Evolutionary conservation across 1,140 invertebrate genomes (phyloP).

Genomic region (Drosophila equinoxialis): DNA sequence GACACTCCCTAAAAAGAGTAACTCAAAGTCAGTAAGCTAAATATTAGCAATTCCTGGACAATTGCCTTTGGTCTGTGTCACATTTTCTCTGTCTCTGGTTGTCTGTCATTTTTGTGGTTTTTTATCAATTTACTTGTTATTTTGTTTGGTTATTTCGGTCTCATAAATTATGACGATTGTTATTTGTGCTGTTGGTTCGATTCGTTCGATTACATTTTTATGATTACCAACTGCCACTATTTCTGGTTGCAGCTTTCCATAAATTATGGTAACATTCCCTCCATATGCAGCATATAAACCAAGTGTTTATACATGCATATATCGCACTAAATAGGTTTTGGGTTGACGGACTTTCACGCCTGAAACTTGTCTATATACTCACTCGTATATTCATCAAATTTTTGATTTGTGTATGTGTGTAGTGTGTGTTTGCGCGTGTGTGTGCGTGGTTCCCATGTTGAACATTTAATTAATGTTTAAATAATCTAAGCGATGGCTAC

Average conservation of each 20-base stretch:
- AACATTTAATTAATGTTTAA: constrained; percentile 66
- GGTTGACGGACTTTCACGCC: constrained; percentile 37
- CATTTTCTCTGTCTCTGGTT: constrained; percentile 17
- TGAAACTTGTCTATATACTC: constrained; percentile 17
- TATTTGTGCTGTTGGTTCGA: constrained; percentile 35
- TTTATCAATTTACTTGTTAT: constrained; percentile 71
- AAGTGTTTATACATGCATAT: background rate
- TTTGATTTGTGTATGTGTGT: constrained; percentile 8
- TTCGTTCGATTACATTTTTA: constrained; percentile 26
- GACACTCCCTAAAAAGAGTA: background rate
- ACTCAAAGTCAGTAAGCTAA: background rate
- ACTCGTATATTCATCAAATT: constrained; percentile 15
- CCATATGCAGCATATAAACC: background rate
- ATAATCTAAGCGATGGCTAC: constrained; percentile 45
- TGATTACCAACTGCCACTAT: constrained; percentile 64
- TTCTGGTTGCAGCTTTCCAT: constrained; percentile 57
- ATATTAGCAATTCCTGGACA: background rate
- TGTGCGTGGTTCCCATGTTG: constrained; percentile 41
- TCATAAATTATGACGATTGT: constrained; percentile 76
- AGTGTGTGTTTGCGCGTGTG: background rate
- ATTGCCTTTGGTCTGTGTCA: constrained; percentile 37
- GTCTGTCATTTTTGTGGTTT: constrained; percentile 59
- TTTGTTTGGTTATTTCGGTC: constrained; percentile 51
- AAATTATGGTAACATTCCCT: constrained; percentile 43
- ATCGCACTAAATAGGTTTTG: constrained; percentile 8